Conservation (phyloP, 2,888 invertebrate species). For the Amphipoea lucens region DNA sequence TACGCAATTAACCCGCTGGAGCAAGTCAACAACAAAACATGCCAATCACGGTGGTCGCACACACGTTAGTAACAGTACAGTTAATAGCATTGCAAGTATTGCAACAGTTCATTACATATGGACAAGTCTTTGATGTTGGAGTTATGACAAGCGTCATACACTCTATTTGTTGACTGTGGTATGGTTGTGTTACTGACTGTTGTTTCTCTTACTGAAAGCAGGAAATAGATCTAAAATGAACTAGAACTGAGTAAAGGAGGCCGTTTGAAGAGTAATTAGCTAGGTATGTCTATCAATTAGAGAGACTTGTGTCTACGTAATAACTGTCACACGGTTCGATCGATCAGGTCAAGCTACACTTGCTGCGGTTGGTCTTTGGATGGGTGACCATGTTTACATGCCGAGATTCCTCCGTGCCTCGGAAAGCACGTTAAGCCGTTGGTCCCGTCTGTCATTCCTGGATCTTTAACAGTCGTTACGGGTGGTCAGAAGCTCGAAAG, state of each 20-base stretch:
- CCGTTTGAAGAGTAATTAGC: neutral
- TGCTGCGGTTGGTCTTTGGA: too few relatives aligned
- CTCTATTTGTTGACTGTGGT: slow-evolving; percentile 48
- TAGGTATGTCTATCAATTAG: neutral
- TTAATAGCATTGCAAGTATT: slow-evolving; percentile 31
- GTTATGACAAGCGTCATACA: slow-evolving; percentile 54
- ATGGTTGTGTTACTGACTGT: slow-evolving; percentile 16
- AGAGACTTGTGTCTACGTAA: too few relatives aligned
- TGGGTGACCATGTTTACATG: too few relatives aligned
- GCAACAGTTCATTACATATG: slow-evolving; percentile 48
- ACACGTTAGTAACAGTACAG: slow-evolving; percentile 8
- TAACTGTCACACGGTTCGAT: too few relatives aligned
- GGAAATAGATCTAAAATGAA: slow-evolving; percentile 11
- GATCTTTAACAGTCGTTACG: too few relatives aligned
- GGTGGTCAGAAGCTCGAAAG: too few relatives aligned
- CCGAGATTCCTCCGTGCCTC: too few relatives aligned
- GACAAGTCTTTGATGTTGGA: slow-evolving; percentile 58
- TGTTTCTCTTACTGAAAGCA: slow-evolving; percentile 17
- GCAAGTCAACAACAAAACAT: neutral
- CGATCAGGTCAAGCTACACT: too few relatives aligned
- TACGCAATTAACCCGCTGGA: too few relatives aligned
- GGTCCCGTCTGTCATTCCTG: too few relatives aligned
- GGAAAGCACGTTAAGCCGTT: too few relatives aligned
- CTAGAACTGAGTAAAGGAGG: neutral
- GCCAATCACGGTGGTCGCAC: slow-evolving; percentile 13